Evolutionary conservation across 2,888 invertebrate species (phyloP), one percentile per base, ranked within the genome.

Genomic region (Polydrusus pterygomalis): DNA sequence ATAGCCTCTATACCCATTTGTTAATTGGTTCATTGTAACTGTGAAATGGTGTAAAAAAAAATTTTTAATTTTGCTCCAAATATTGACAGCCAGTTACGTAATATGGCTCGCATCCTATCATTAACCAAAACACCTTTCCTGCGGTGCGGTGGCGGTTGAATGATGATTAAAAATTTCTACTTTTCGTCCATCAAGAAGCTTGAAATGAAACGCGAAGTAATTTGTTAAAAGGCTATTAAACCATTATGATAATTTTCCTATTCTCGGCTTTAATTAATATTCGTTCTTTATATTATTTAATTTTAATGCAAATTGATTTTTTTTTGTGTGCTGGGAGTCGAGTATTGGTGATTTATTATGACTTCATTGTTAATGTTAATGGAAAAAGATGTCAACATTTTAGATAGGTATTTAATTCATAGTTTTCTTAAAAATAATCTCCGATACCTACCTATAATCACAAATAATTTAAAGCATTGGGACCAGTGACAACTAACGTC

Each of bases 161-260:
- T 34, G 25, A 13, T 56, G 56, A 56, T 56, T 56, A 54, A 34
- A 56, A 56, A 56, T 56, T 56, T 30, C 15, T 56, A 15, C 56
- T 56, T 38, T 60, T 60, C 18, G 38, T 38, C 18, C 17, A 17
- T 60, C 58, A 60, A 60, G 58, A 60, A 60, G 58, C 38, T 38
- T 38, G 15, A 60, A 60, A 60, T 60, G 18, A 38, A 60, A 60
- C 18, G 11, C 34, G 15, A 56, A 5, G 34, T 56, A 56, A 56
- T 56, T 56, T 56, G 30, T 56, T 56, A 56, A 56, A 56, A 60
- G 58, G 58, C 38, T 60, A 60, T 60, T 60, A 38, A 60, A 60
- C 58, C 58, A 60, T 60, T 60, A 60, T 60, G 58, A 11, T 34
- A 60, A 60, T 60, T 17, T 38, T 38, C 38, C 18, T 60, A 60